Base-by-base conservation (phyloP, 1,140 invertebrate genomes). In the Magallana gigas region DNA sequence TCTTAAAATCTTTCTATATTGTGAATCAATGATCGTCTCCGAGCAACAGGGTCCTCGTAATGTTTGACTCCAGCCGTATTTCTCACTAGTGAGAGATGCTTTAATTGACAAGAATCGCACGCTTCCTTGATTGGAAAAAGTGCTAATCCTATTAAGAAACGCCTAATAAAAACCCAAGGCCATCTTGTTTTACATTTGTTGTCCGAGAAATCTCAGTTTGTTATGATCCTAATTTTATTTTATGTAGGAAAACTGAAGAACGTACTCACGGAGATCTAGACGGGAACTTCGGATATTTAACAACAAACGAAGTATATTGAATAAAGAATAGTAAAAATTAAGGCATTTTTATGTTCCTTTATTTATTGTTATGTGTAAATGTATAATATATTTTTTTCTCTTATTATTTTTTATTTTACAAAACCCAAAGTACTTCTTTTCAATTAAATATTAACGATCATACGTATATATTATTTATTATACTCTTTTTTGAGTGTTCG, bases 31-130 rank as follows among this genome's bases (percentile, higher is more conserved):
- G 60, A 62, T 62, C 36, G 68, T 76, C 68, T 76, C 68, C 68
- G 68, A 76, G 68, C 68, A 76, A 76, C 68, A 29, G 68, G 68
- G 68, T 76, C 68, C 68, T 76, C 36, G 18, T 76, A 76, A 76
- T 29, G 68, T 76, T 76, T 76, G 68, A 36, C 18, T 76, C 18
- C 4, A 23, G 23, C 36, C 3, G 18, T 18, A 71, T 23, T 48
- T 71, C 29, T 29, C 64, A 36, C 29, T 76, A 29, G 23, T 12
- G 23, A 76, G 68, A 29, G 8, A 76, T 4, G 68, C 1, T 29
- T 76, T 76, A 76, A 76, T 76, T 76, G 68, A 76, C 68, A 76
- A 29, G 29, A 29, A 76, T 76, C 23, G 18, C 23, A 76, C 23
- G 68, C 23, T 29, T 76, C 68, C 23, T 76, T 76, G 68, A 76